Conservation (phyloP, 2,797 vertebrate species). For the Sternotherus odoratus region DNA sequence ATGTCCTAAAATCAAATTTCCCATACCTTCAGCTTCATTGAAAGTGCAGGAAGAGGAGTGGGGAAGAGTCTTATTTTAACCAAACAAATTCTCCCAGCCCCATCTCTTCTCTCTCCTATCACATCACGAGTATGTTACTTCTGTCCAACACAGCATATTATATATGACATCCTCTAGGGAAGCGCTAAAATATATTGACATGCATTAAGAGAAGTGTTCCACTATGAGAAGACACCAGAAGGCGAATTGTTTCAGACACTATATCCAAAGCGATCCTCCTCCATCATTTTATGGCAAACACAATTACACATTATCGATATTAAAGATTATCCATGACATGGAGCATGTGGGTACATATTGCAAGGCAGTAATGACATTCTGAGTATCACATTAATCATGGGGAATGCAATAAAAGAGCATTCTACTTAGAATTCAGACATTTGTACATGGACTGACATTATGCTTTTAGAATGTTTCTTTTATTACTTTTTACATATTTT, state of each 20-base stretch:
- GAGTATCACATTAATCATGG: constrained; percentile 42
- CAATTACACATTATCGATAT: constrained; percentile 15
- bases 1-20: neutral
- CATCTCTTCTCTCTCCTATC: neutral
- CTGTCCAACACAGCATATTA: neutral
- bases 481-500: constrained; percentile 66
- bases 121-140: neutral
- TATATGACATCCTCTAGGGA: neutral
- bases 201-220: constrained; percentile 39
- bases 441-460: constrained; percentile 56
- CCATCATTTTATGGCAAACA: constrained; percentile 32
- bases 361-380: constrained; percentile 42
- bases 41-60: neutral
- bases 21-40: accelerated
- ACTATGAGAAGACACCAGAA: constrained; percentile 19
- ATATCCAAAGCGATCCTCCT: constrained; percentile 12
- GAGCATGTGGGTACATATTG: constrained; percentile 34
- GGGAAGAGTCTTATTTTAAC: neutral
- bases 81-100: accelerated
- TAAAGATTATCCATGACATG: constrained; percentile 33
- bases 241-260: neutral
- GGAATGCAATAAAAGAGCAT: neutral
- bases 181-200: constrained; percentile 26
- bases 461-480: constrained; percentile 50
- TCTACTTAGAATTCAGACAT: constrained; percentile 56